These are phyloP conservation scores for Syngnathus rostellatus DNA, from an alignment of 2,797 vertebrate species.

Conservation along the genomic window DNA sequence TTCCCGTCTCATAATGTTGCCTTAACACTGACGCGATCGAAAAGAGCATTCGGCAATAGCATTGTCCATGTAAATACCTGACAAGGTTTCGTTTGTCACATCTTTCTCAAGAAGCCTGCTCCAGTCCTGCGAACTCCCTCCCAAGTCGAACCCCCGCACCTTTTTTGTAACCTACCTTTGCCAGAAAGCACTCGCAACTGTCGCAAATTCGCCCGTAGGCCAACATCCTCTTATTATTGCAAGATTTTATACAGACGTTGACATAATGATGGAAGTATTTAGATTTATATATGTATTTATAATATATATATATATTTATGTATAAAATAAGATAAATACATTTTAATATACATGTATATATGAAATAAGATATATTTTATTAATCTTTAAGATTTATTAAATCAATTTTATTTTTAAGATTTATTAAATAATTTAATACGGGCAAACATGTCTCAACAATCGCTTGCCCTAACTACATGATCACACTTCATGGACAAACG, in stretches of 20 bases:
- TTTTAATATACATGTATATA: too few relatives aligned
- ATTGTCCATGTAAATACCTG: constrained; percentile 29
- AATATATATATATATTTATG: too few relatives aligned
- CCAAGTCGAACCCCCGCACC: constrained; percentile 33
- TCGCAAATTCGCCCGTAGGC: constrained; percentile 45
- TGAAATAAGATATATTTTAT: too few relatives aligned
- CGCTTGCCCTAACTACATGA: background rate
- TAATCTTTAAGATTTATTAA: too few relatives aligned
- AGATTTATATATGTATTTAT: too few relatives aligned
- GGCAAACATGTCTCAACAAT: background rate
- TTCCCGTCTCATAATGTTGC: background rate
- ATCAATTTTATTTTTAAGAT: too few relatives aligned
- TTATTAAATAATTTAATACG: background rate
- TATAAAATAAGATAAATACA: too few relatives aligned
- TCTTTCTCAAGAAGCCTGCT: constrained; percentile 30
- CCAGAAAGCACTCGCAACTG: constrained; percentile 46
- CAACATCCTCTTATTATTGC: too few relatives aligned
- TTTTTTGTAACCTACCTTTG: constrained; percentile 60
- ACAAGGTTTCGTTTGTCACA: constrained; percentile 39
- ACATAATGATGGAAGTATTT: too few relatives aligned
- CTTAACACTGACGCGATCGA: background rate
- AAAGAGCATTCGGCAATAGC: background rate
- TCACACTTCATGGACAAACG: background rate
- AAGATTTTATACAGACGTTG: too few relatives aligned
- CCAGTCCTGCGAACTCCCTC: constrained; percentile 20